Base-by-base conservation (phyloP, 1,140 invertebrate genomes). In the Lepidotrigona ventralis region DNA sequence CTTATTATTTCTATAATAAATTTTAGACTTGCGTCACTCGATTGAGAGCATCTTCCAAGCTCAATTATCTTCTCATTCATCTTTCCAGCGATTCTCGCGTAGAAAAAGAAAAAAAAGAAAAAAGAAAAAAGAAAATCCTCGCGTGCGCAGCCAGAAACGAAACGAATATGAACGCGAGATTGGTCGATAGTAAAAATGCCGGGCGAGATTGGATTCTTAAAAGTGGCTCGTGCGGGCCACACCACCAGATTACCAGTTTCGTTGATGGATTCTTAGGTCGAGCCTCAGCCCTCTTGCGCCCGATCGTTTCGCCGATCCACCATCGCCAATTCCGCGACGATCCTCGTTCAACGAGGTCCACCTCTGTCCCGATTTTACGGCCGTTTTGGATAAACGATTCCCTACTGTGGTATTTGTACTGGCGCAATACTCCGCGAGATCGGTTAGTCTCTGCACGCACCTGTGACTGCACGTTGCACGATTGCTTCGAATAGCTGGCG, bases 131-230 rank as follows among this genome's bases (percentile, higher is more conserved):
- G 8, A n/a, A 64, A 60, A 56, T 46, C 3, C 60, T 12, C 56
- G 33, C 29, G 56, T 12, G 54, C 29, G 53, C 21, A 3, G 15
- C 15, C 23, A 14, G 60, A 74, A 58, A 14, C n/a, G 19, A 53
- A 83, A 79, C 66, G 56, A 78, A n/a, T 46, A 29, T n/a, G 15
- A 17, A 19, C 23, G 39, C 39, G 5, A 19, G 26, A 63, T 14
- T 9, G 23, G 63, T 54, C 33, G 39, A 39, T 51, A 80, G 88
- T 86, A 90, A 90, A 89, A 92, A 91, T 92, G 83, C 84, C 83
- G 74, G 81, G 78, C 84, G 91, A 93, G 91, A 93, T 93, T 93
- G 93, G 89, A 93, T 93, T 90, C 87, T 82, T 88, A 86, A 90
- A 92, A 92, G 91, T 92, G 88, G 90, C 87, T 86, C 84, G 80